These are phyloP conservation scores for Hydractinia echinata DNA, from an alignment of 30 jellyfish, hydroid and myxozoan species.

Conservation along the genomic window DNA sequence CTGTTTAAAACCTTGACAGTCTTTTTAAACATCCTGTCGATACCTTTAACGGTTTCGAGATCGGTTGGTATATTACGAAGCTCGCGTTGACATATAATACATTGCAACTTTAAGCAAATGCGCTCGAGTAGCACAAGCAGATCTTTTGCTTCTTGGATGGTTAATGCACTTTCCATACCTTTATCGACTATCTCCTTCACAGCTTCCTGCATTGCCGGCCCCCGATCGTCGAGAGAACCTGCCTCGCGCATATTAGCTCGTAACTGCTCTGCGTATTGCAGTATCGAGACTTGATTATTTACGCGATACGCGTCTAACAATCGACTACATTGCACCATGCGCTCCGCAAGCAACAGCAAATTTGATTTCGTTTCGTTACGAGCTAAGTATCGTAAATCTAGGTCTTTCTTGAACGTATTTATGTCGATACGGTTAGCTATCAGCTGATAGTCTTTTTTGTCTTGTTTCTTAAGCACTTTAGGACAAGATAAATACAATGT, in stretches of 20 bases:
- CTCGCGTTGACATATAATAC: background rate
- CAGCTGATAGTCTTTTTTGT: background rate
- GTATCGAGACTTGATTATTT: conserved; percentile 22
- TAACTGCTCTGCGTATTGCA: background rate
- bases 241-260: background rate
- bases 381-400: conserved; percentile 29
- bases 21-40: no score
- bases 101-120: background rate
- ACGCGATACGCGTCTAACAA: conserved; percentile 6
- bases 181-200: background rate
- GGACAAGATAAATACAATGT: background rate
- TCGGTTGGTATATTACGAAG: no score
- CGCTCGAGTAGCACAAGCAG: background rate
- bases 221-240: background rate
- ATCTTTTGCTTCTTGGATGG: conserved; percentile 1
- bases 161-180: conserved; percentile 3
- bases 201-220: background rate
- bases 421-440: background rate
- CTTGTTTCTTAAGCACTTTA: background rate
- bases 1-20: no score
- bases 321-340: conserved; percentile 15
- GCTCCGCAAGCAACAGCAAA: conserved; percentile 31
- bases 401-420: background rate
- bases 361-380: conserved; percentile 20
- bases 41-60: no score